Percentiles rank a stretch among this genome's conserved stretches.
Conservation (phyloP, 1,140 invertebrate genomes). For the Drosophila kanapiae region DNA sequence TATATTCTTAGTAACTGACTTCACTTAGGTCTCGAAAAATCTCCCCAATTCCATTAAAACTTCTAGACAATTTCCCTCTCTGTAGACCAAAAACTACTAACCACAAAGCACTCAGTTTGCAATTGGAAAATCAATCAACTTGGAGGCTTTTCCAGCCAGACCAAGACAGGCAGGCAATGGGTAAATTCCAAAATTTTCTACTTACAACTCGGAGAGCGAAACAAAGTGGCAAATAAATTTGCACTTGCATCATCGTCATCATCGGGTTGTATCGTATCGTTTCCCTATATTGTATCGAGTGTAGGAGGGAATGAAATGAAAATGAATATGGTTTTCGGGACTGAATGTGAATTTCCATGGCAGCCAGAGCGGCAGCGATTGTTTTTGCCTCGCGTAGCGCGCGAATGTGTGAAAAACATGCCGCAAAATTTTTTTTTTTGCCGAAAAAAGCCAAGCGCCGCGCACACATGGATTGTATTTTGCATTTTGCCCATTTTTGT, state of each 20-base stretch:
- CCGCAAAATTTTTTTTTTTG: slow-evolving; percentile 63
- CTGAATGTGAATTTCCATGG: slow-evolving; percentile 60
- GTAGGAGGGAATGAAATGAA: slow-evolving; percentile 23
- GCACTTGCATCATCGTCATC: slow-evolving; percentile 75
- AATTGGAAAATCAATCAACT: slow-evolving; percentile 58
- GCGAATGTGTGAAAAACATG: slow-evolving; percentile 83
- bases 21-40: too few species aligned
- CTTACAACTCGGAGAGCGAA: slow-evolving; percentile 50
- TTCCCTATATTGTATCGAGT: slow-evolving; percentile 12
- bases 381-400: slow-evolving; percentile 60
- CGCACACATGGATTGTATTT: slow-evolving; percentile 58
- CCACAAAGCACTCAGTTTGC: slow-evolving; percentile 50
- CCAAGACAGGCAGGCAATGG: slow-evolving; percentile 16
- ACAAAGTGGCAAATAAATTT: slow-evolving; percentile 82
- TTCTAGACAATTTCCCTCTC: not conserved
- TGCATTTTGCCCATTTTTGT: slow-evolving; percentile 83
- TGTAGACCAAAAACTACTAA: slow-evolving; percentile 40
- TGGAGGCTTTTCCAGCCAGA: slow-evolving; percentile 50
- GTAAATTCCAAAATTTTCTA: slow-evolving; percentile 50
- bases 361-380: slow-evolving; percentile 74
- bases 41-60: too few species aligned
- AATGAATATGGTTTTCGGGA: slow-evolving; percentile 26
- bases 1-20: too few species aligned
- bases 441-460: slow-evolving; percentile 73
- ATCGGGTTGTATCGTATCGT: slow-evolving; percentile 1